These are phyloP conservation scores for Neodiprion pinetum DNA, from an alignment of 1,140 invertebrate genomes.

Conservation along the genomic window DNA sequence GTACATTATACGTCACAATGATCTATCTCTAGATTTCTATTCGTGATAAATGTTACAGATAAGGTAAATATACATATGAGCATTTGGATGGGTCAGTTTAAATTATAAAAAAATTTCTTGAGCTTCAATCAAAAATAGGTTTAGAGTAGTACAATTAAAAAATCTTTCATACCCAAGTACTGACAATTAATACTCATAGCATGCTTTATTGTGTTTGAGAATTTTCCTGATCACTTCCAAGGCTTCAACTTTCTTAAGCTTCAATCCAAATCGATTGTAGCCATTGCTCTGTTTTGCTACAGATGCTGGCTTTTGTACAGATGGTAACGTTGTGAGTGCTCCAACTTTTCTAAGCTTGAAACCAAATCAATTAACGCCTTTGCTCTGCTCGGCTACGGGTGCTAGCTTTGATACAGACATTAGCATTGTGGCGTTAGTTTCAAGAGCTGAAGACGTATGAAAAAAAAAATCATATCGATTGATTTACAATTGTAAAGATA, in stretches of 20 bases:
- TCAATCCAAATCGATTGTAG: too few relatives aligned
- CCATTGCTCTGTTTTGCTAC: too few relatives aligned
- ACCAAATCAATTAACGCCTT: conserved; percentile 57
- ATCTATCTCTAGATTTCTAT: not conserved
- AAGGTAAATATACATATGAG: not conserved
- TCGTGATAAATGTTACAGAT: not conserved
- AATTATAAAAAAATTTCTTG: too few relatives aligned
- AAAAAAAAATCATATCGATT: not conserved
- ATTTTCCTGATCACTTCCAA: conserved; percentile 28
- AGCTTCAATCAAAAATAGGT: too few relatives aligned
- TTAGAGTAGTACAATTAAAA: too few relatives aligned
- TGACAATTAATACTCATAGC: too few relatives aligned
- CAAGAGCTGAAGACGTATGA: not conserved
- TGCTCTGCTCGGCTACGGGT: not conserved
- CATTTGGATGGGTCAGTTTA: too few relatives aligned
- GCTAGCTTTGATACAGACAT: not conserved
- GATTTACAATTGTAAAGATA: conserved; percentile 24
- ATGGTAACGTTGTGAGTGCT: not conserved
- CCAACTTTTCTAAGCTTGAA: conserved; percentile 50
- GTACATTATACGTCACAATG: not conserved
- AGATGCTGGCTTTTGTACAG: too few relatives aligned
- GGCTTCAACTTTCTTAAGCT: conserved; percentile 19
- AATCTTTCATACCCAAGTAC: too few relatives aligned
- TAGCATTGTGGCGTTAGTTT: not conserved
- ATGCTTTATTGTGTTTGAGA: too few relatives aligned